These are phyloP conservation scores for Lycaena phlaeas DNA, from an alignment of 2,888 invertebrate genomes.

Conservation along the genomic window DNA sequence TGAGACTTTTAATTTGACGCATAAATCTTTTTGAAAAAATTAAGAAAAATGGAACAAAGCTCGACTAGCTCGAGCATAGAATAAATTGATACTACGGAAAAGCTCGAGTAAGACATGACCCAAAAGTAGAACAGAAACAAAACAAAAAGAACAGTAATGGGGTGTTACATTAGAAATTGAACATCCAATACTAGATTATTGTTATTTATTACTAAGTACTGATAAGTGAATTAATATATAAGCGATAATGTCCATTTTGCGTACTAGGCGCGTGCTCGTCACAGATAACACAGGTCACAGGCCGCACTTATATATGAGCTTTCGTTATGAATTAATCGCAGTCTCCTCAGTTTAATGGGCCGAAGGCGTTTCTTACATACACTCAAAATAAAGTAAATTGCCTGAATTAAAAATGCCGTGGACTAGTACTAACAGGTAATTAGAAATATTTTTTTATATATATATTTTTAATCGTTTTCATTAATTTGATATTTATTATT, in stretches of 20 bases:
- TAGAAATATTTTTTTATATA: too few relatives aligned
- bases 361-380: conserved; percentile 57
- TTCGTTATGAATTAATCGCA: conserved; percentile 31
- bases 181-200: background rate
- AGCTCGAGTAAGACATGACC: too few relatives aligned
- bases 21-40: too few relatives aligned
- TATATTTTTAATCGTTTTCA: too few relatives aligned
- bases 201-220: conserved; percentile 1
- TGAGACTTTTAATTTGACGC: too few relatives aligned
- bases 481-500: too few relatives aligned
- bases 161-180: background rate
- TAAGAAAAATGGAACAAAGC: too few relatives aligned
- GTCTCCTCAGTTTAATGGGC: conserved; percentile 40
- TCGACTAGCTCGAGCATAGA: too few relatives aligned
- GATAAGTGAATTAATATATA: conserved; percentile 23
- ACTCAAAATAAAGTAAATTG: conserved; percentile 56
- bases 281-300: conserved; percentile 55
- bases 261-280: conserved; percentile 53
- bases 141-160: too few relatives aligned
- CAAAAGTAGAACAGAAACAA: background rate
- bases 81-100: too few relatives aligned
- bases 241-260: conserved; percentile 27
- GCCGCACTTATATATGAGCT: conserved; percentile 48
- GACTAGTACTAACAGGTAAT: conserved; percentile 66
- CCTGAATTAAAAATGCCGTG: conserved; percentile 50